phyloP scores from a whole-genome alignment of 2,888 invertebrate species.

The Osedax frankpressi region DNA sequence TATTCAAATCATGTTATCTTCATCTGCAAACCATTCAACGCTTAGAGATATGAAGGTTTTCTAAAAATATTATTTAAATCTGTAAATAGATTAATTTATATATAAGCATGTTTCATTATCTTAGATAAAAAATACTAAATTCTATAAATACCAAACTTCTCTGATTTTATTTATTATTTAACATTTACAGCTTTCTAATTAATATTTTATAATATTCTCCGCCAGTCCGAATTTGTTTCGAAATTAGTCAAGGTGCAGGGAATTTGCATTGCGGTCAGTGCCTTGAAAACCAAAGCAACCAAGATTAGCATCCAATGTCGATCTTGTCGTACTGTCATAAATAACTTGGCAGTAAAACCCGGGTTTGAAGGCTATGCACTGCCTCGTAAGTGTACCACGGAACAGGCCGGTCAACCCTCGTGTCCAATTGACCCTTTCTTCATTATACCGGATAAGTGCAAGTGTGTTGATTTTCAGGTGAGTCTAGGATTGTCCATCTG shows the following conservation, averaged over 20 bases:
- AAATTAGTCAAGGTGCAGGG: conserved; percentile 85
- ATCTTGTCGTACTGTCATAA: conserved; percentile 74
- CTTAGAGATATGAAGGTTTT: conserved; percentile 71
- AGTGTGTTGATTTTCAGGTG: conserved; percentile 89
- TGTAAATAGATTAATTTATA: too few relatives aligned
- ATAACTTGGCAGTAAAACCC: conserved; percentile 77
- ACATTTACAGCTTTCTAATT: too few relatives aligned
- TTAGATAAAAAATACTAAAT: neutral
- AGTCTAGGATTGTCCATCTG: too few relatives aligned
- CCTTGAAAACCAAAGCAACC: conserved; percentile 86
- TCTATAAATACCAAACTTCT: neutral
- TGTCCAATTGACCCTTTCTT: conserved; percentile 96
- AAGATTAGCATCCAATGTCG: conserved; percentile 88
- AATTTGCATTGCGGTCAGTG: conserved; percentile 82
- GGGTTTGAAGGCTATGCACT: conserved; percentile 89
- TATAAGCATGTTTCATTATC: neutral
- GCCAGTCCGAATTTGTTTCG: conserved; percentile 79
- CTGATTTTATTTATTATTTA: conserved; percentile 11
- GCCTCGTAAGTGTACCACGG: conserved; percentile 84
- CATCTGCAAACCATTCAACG: conserved; percentile 67
- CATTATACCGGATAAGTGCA: conserved; percentile 92
- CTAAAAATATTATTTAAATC: too few relatives aligned
- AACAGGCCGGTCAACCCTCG: conserved; percentile 77
- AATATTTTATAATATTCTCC: conserved; percentile 17
- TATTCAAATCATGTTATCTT: conserved; percentile 74